These are phyloP conservation scores for Arion vulgaris DNA, from an alignment of 1,140 invertebrate genomes.

Conservation along the genomic window DNA sequence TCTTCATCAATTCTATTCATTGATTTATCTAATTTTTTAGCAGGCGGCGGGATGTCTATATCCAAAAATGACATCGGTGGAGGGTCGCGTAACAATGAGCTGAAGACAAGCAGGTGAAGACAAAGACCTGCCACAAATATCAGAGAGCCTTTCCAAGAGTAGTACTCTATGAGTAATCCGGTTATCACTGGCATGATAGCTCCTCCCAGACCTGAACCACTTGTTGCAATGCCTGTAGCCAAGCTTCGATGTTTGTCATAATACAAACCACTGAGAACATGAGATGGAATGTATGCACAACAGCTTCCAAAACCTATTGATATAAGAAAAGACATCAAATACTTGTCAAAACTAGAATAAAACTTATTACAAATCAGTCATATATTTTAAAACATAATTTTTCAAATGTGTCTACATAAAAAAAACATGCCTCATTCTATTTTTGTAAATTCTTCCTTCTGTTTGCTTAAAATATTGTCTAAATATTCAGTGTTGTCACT, in stretches of 20 bases:
- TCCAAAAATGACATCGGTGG: conserved; percentile 29
- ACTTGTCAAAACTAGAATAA: not conserved
- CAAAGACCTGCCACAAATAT: conserved; percentile 92
- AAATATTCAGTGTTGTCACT: too few relatives aligned
- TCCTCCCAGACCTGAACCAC: conserved; percentile 90
- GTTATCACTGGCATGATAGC: conserved; percentile 82
- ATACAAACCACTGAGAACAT: conserved; percentile 81
- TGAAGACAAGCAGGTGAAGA: conserved; percentile 73
- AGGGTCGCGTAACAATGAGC: conserved; percentile 50
- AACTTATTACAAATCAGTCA: not conserved
- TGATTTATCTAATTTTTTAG: not conserved
- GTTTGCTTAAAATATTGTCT: too few relatives aligned
- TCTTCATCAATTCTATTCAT: not conserved
- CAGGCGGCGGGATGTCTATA: not conserved
- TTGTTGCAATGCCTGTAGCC: conserved; percentile 92
- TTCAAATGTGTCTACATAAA: too few relatives aligned
- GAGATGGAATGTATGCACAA: conserved; percentile 62
- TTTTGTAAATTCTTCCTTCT: too few relatives aligned
- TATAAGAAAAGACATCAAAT: not conserved
- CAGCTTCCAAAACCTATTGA: conserved; percentile 58
- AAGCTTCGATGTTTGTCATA: conserved; percentile 91
- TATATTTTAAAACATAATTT: not conserved
- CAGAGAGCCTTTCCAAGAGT: conserved; percentile 84
- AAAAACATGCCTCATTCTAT: too few relatives aligned
- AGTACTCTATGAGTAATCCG: conserved; percentile 77